Evolutionary conservation across 2,797 vertebrate species (phyloP).

Genomic region (Eulemur rubriventer): DNA sequence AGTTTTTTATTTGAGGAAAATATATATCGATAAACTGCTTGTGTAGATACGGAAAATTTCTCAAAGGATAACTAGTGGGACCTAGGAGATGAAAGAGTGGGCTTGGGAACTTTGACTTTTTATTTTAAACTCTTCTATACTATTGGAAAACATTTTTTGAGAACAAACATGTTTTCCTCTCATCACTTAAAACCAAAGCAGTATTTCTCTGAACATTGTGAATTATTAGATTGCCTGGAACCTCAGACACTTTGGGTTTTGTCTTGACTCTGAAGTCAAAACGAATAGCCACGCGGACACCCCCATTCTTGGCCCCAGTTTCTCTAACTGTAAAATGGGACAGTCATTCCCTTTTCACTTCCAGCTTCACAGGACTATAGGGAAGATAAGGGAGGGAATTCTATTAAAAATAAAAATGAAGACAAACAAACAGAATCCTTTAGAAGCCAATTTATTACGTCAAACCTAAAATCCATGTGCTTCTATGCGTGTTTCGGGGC

Average conservation of each 20-base stretch:
- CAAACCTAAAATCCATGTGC: not conserved
- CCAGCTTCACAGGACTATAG: not conserved
- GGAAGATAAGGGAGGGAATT: not conserved
- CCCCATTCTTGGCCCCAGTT: not conserved
- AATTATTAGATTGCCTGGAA: not conserved
- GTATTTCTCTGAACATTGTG: not conserved
- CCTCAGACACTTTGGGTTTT: not conserved
- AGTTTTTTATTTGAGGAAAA: not conserved
- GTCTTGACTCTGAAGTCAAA: not conserved
- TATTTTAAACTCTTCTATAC: not conserved
- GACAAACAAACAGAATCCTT: not conserved
- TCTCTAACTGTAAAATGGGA: not conserved
- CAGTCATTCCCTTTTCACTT: not conserved
- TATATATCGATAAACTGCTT: not conserved
- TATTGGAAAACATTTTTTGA: not conserved
- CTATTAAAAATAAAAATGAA: not conserved
- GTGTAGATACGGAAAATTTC: not conserved
- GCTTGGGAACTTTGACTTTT: not conserved
- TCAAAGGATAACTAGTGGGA: not conserved
- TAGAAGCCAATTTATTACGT: not conserved
- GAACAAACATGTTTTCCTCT: not conserved
- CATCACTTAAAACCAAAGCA: slow-evolving; percentile 5
- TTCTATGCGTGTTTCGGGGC: not conserved
- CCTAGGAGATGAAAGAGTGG: not conserved
- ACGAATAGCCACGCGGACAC: not conserved